phyloP scores from a whole-genome alignment of 2,888 invertebrate species.

The Tricholauxania praeusta region DNA sequence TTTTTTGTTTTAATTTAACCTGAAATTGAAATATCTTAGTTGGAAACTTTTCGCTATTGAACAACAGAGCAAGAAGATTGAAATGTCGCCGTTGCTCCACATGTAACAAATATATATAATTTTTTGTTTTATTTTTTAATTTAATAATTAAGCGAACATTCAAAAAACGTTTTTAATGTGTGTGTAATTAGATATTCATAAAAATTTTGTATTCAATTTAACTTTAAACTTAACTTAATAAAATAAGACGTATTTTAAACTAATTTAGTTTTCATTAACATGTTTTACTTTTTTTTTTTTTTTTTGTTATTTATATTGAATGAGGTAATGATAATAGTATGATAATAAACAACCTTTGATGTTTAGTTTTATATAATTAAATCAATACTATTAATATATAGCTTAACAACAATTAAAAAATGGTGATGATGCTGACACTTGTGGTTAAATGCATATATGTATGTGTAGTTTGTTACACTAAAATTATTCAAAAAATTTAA shows the following conservation, averaged over 20 bases:
- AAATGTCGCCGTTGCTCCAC: no score
- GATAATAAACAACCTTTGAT: no score
- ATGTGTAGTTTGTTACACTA: slow-evolving; percentile 27
- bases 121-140: neutral
- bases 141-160: neutral
- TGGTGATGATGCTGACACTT: slow-evolving; percentile 12
- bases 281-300: no score
- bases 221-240: slow-evolving; percentile 3
- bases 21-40: slow-evolving; percentile 1
- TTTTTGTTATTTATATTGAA: no score
- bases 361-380: slow-evolving; percentile 39
- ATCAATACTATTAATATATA: neutral
- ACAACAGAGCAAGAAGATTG: no score
- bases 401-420: no score
- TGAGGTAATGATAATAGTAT: no score
- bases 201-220: slow-evolving; percentile 18
- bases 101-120: neutral
- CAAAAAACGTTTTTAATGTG: slow-evolving; percentile 1
- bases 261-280: no score
- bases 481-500: slow-evolving; percentile 9
- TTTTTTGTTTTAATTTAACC: neutral
- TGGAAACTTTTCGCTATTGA: neutral
- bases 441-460: neutral
- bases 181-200: neutral
- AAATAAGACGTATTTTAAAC: slow-evolving; percentile 2